Evolutionary conservation across 2,888 invertebrate species (phyloP).

Genomic region (Mantis religiosa): DNA sequence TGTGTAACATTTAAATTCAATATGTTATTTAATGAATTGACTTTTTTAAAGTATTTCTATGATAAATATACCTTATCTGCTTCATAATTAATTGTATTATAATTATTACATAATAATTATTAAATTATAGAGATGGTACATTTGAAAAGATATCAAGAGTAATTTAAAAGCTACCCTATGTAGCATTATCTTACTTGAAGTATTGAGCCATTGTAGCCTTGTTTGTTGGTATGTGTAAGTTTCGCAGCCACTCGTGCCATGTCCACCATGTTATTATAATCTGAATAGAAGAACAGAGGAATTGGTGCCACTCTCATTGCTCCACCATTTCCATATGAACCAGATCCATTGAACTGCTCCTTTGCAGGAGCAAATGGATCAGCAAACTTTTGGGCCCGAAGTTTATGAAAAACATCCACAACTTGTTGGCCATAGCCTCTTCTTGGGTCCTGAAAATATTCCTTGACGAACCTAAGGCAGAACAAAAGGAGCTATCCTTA

Average conservation of each 20-base stretch:
- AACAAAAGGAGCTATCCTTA: neutral
- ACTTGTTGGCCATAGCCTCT: conserved; percentile 65
- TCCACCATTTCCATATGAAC: conserved; percentile 75
- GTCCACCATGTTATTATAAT: conserved; percentile 49
- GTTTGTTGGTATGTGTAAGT: conserved; percentile 60
- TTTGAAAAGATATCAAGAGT: too few species aligned
- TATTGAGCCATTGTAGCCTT: conserved; percentile 56
- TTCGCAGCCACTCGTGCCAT: conserved; percentile 49
- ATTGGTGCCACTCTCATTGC: conserved; percentile 70
- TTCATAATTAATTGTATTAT: too few species aligned
- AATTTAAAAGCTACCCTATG: too few species aligned
- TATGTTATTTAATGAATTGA: too few species aligned
- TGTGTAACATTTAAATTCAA: neutral
- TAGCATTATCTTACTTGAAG: conserved; percentile 45
- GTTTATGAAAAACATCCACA: conserved; percentile 52
- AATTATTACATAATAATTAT: too few species aligned
- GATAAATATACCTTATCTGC: too few species aligned
- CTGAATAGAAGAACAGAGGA: conserved; percentile 55
- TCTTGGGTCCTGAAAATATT: conserved; percentile 56
- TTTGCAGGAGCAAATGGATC: conserved; percentile 60
- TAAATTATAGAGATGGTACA: too few species aligned
- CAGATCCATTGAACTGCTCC: conserved; percentile 61
- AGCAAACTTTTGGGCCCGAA: conserved; percentile 51
- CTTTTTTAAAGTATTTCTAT: too few species aligned
- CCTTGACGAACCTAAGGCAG: conserved; percentile 54